Base-by-base conservation (phyloP, 2,113 vertebrate species). In the Turdus rufiventris region DNA sequence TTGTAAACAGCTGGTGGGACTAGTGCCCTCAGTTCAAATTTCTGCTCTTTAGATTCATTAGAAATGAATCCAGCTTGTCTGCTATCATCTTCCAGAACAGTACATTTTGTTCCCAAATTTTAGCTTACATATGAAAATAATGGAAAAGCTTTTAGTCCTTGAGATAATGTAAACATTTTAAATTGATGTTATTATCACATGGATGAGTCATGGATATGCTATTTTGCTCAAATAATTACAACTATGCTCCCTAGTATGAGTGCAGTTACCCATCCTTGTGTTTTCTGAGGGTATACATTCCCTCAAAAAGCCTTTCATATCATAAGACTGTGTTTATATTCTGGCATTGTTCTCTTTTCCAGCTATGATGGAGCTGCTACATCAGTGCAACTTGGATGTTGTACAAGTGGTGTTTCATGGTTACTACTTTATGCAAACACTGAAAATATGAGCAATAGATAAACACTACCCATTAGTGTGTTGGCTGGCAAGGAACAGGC, bases 381-480 rank as follows among this genome's bases (percentile, higher is more conserved):
- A 14, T 50, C 25, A 45, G 34, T 66, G 50, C 9, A 40, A 45
- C 8, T 45, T 71, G 47, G 50, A 26, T 40, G 51, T 72, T 78
- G 54, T 80, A 18, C 43, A 40, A 43, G 58, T 26, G 38, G 10
- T 36, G 23, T 80, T 76, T 87, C 8, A 12, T n/a, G 53, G 25
- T 43, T 36, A 31, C 28, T 80, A 8, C 34, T 62, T 85, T 48
- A 40, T 60, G 19, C 21, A 76, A 61, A n/a, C 48, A 45, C 8
- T 36, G 18, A 20, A 48, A 83, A 9, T 36, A 45, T n/a, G 38
- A 50, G 33, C 36, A 18, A 10, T n/a, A 65, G n/a, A 71, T 34
- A 19, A 26, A 38, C 13, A 43, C 16, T 0, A 0, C 13, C 45
- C 73, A 7, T n/a, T 47, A 20, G 16, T 61, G 19, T 74, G 33